Percentiles rank a stretch among this genome's conserved stretches.
phyloP scores from a whole-genome alignment of 2,888 invertebrate species.

The Himalopsyche kuldschensis region DNA sequence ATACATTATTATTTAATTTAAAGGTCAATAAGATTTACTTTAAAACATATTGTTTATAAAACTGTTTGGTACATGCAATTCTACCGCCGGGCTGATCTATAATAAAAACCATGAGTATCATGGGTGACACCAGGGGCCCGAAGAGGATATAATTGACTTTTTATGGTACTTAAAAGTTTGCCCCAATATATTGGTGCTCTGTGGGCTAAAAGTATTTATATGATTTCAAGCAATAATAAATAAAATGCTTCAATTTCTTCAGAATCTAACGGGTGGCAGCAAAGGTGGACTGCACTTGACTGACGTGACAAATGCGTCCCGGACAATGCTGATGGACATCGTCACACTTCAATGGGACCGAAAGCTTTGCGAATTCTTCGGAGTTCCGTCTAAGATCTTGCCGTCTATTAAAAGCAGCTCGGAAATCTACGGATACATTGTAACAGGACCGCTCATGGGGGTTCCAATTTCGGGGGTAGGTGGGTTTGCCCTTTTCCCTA shows the following conservation, averaged over 20 bases:
- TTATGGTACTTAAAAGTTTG: no score
- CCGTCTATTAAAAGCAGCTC: slow-evolving; percentile 90
- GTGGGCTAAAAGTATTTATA: no score
- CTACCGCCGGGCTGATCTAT: no score
- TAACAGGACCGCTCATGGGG: slow-evolving; percentile 72
- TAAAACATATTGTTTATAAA: no score
- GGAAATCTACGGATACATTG: slow-evolving; percentile 86
- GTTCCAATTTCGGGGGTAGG: slow-evolving; percentile 87
- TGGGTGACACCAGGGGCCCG: no score
- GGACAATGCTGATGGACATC: slow-evolving; percentile 95
- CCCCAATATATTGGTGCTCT: no score
- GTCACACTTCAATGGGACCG: slow-evolving; percentile 87
- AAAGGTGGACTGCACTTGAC: slow-evolving; percentile 75
- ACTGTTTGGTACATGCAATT: no score
- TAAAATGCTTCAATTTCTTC: slow-evolving; percentile 36
- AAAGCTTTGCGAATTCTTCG: slow-evolving; percentile 84
- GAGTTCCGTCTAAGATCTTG: slow-evolving; percentile 79
- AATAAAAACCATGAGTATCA: no score
- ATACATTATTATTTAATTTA: no score
- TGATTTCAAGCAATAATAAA: background rate
- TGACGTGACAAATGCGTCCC: slow-evolving; percentile 95
- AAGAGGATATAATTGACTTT: no score
- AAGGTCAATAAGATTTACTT: no score
- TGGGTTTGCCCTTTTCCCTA: slow-evolving; percentile 38
- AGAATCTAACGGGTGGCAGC: slow-evolving; percentile 65